Percentiles rank a stretch among this genome's conserved stretches.
These are phyloP conservation scores for Rhabditoides inermis DNA, from an alignment of 2,888 invertebrate species.

Conservation along the genomic window DNA sequence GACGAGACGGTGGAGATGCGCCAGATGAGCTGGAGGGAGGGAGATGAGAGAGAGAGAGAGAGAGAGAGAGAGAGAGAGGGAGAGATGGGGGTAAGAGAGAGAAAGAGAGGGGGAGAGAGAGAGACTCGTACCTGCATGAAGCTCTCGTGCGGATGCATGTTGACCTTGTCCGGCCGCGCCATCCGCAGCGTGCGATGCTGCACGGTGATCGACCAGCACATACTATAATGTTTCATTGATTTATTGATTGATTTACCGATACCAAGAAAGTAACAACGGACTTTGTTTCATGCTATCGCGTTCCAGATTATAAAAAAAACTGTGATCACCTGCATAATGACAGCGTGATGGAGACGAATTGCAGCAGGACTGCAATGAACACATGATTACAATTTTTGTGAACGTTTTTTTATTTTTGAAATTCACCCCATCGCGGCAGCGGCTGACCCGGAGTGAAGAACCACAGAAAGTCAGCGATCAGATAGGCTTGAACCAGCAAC, in stretches of 20 bases:
- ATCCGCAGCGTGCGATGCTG: conserved; percentile 40
- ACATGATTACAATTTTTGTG: no score
- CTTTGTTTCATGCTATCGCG: no score
- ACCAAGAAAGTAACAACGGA: no score
- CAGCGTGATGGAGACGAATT: conserved; percentile 20
- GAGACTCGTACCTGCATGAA: conserved; percentile 23
- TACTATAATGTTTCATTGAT: no score
- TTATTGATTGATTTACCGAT: no score
- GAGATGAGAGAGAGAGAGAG: no score
- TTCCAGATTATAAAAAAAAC: no score
- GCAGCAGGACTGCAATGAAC: conserved; percentile 19
- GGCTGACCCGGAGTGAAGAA: neutral
- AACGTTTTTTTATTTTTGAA: neutral
- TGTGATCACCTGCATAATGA: conserved; percentile 36
- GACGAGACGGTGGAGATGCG: conserved; percentile 28
- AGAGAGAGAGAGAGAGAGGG: no score
- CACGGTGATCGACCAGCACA: conserved; percentile 35
- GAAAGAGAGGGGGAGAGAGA: no score
- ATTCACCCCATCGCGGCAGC: neutral
- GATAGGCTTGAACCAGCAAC: conserved; percentile 33
- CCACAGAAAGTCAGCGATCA: conserved; percentile 17
- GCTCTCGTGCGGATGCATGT: conserved; percentile 33
- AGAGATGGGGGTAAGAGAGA: no score
- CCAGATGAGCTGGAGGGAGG: conserved; percentile 41
- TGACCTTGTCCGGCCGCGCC: conserved; percentile 31